phyloP scores from a whole-genome alignment of 2,113 vertebrate genomes.

The Neolamprologus sp. region DNA sequence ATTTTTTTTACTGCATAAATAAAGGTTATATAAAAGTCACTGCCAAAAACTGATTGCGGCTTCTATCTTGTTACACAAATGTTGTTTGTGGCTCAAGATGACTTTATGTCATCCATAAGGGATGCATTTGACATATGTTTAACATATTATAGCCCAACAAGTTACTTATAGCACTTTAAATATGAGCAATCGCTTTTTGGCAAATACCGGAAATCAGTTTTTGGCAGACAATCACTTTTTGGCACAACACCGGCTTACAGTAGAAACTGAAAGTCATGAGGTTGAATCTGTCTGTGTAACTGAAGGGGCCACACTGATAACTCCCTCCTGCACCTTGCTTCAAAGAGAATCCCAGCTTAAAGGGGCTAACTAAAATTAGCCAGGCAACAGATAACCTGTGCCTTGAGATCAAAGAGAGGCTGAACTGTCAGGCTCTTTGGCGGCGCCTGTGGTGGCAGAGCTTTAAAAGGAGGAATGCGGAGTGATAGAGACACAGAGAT shows the following conservation, averaged over 20 bases:
- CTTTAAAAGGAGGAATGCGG: slow-evolving; percentile 23
- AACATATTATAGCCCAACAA: too few relatives aligned
- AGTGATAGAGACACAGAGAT: slow-evolving; percentile 1
- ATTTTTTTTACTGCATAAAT: too few relatives aligned
- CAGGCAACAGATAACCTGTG: slow-evolving; percentile 39
- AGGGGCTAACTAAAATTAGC: slow-evolving; percentile 54
- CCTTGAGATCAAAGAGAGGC: slow-evolving; percentile 46
- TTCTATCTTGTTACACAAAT: too few relatives aligned
- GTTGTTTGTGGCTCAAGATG: too few relatives aligned
- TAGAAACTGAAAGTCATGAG: background rate
- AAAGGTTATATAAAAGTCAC: too few relatives aligned
- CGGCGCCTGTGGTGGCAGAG: slow-evolving; percentile 15
- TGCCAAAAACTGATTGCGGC: accelerated
- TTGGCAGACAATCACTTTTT: too few relatives aligned
- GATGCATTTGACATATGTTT: too few relatives aligned
- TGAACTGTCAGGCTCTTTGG: slow-evolving; percentile 17
- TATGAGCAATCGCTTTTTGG: too few relatives aligned
- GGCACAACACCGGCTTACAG: background rate
- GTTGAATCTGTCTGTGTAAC: background rate
- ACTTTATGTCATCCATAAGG: too few relatives aligned
- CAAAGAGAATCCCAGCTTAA: slow-evolving; percentile 21
- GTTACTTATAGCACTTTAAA: too few relatives aligned
- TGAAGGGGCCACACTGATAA: background rate
- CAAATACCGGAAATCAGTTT: too few relatives aligned
- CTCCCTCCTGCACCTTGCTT: slow-evolving; percentile 1